Base-by-base conservation (phyloP, 2,797 vertebrate species). In the Tamandua tetradactyla region DNA sequence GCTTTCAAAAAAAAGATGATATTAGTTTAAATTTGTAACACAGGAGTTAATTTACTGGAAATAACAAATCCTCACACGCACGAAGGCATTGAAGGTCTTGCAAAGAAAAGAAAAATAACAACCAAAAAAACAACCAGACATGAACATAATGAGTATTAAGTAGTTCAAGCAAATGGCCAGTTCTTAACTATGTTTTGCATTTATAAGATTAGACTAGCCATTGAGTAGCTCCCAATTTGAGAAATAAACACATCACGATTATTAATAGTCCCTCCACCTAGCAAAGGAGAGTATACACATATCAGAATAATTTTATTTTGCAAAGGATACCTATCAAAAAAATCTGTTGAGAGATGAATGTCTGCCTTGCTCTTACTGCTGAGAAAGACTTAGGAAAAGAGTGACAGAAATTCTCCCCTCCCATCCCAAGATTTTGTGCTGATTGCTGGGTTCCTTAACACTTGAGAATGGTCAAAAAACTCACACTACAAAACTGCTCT, bases 281-380 rank as follows among this genome's bases (percentile, higher is more conserved):
- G 30, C 55, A 89, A 32, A 87, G 25, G 40, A 71, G 27, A 57
- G 15, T 68, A 52, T 80, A 82, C 72, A 76, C 10, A 40, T 84
- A 40, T n/a, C n/a, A 52, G 55, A 81, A 81, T 91, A 93, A 59
- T 86, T 94, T 22, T 90, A 52, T 69, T 94, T 85, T 52, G 44
- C 82, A 88, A 87, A 75, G 17, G 35, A 71, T 32, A 69, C 27
- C 72, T 57, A 27, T 11, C 42, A 42, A 72, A 82, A 75, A 59
- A 40, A 61, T n/a, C 30, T 44, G 61, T 35, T 74, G 30, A 68
- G 25, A 47, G 74, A 57, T 18, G 71, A 22, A 59, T 3, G 3
- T 55, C 47, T 49, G 23, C 44, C 30, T 90, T 79, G 12, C 57
- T 84, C 22, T 69, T 91, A 22, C 27, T 59, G 52, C 42, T 25